Evolutionary conservation across 2,113 vertebrate species (phyloP).

Genomic region (Amblyopsis rosae): DNA sequence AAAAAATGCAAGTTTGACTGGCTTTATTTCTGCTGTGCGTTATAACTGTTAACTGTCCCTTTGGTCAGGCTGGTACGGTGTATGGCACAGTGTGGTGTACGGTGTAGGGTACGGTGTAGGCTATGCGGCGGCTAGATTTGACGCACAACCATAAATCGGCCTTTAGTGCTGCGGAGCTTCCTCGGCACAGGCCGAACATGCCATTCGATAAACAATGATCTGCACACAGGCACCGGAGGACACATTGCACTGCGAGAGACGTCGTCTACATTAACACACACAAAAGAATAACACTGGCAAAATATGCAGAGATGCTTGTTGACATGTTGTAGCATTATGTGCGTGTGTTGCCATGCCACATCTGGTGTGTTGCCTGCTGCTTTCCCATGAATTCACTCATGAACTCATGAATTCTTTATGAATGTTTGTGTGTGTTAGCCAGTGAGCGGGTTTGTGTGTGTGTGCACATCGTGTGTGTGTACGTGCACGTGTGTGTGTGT

Average conservation of each 20-base stretch:
- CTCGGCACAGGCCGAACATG: constrained; percentile 60
- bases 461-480: constrained; percentile 26
- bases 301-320: background rate
- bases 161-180: constrained; percentile 61
- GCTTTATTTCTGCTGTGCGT: no score
- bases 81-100: no score
- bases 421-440: constrained; percentile 54
- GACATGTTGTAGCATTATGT: background rate
- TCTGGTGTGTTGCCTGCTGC: constrained; percentile 3
- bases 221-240: constrained; percentile 20
- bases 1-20: no score
- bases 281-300: constrained; percentile 1
- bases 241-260: constrained; percentile 4
- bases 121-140: no score
- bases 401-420: constrained; percentile 79
- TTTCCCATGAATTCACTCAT: no score
- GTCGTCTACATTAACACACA: constrained; percentile 22
- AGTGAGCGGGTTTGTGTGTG: background rate
- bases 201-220: constrained; percentile 64
- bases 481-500: constrained; percentile 19
- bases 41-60: no score
- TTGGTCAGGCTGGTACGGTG: no score
- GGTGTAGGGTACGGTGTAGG: no score
- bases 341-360: background rate
- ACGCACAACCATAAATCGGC: no score